phyloP scores from a whole-genome alignment of 2,797 vertebrate genomes.

The Varecia variegata region DNA sequence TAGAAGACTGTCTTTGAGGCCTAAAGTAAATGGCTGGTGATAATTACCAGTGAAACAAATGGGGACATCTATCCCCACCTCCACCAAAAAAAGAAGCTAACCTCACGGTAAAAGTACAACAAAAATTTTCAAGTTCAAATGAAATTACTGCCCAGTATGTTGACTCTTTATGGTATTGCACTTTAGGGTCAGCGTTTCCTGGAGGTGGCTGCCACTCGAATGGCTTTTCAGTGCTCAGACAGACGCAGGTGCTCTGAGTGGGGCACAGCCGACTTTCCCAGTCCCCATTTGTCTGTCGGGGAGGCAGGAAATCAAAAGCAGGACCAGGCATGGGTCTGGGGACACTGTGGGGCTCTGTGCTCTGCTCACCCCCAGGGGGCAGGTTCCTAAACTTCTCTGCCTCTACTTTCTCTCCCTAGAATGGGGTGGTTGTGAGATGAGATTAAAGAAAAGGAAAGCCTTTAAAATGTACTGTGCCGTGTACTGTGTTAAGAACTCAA shows the following conservation, averaged over 20 bases:
- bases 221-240: background rate
- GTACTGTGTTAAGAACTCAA: background rate
- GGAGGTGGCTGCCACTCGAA: background rate
- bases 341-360: fast-evolving
- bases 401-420: background rate
- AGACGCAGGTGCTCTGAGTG: background rate
- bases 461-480: background rate
- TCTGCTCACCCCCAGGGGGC: background rate
- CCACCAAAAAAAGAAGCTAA: background rate
- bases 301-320: background rate
- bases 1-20: background rate
- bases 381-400: background rate
- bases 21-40: background rate
- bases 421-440: background rate
- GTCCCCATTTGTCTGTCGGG: background rate
- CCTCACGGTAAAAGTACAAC: background rate
- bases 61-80: background rate
- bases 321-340: background rate
- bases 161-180: background rate
- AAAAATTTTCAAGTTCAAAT: background rate
- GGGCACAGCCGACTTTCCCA: background rate
- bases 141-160: fast-evolving
- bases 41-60: background rate
- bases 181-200: background rate
- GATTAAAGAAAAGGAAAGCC: background rate